Evolutionary conservation across 1,140 invertebrate species (phyloP).

Genomic region (Ridgeia piscesae): DNA sequence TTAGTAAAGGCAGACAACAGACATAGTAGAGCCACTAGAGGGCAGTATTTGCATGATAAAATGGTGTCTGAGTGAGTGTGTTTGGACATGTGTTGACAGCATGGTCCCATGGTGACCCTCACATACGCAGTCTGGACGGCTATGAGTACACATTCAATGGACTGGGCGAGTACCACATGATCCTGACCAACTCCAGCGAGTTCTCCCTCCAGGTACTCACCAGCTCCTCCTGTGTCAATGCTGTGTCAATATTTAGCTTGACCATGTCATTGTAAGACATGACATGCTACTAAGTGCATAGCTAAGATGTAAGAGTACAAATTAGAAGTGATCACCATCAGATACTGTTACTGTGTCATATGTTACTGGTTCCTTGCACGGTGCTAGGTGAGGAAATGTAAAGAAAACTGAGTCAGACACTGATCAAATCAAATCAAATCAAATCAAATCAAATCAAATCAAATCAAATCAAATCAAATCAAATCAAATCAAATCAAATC

Average conservation of each 20-base stretch:
- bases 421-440: no score
- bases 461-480: no score
- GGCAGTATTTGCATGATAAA: background rate
- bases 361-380: no score
- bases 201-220: background rate
- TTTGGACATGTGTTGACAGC: slow-evolving; percentile 11
- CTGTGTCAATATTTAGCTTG: background rate
- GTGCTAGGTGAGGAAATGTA: no score
- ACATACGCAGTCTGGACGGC: slow-evolving; percentile 25
- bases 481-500: no score
- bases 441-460: no score
- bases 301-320: background rate
- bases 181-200: background rate
- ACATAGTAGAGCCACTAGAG: background rate
- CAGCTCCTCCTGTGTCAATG: background rate
- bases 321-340: background rate
- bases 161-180: slow-evolving; percentile 26
- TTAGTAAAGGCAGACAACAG: background rate
- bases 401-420: no score
- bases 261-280: background rate
- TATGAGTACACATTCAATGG: slow-evolving; percentile 28
- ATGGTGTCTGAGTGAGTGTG: background rate
- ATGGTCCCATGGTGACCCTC: slow-evolving; percentile 24
- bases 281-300: background rate
- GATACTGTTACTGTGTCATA: no score